Evolutionary conservation across 2,888 invertebrate species (phyloP), one percentile per base, ranked within the genome.

Genomic region (Cacoxenus indagator): DNA sequence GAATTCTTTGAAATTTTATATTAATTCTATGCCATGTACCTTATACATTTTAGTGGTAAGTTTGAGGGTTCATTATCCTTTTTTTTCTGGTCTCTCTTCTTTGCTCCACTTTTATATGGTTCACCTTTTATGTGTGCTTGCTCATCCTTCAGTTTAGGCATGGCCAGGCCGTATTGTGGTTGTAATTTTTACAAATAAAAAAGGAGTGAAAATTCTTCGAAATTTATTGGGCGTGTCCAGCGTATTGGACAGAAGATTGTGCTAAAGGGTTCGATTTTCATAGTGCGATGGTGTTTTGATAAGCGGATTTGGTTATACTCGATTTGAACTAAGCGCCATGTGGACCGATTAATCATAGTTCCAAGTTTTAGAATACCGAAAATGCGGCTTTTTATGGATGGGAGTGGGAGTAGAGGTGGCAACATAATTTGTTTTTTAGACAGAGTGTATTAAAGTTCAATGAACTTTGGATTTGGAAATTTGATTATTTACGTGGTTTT

Each of bases 221-320:
- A 82, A 81, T 84, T 82, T 80, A 75, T 80, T 78, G 77, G 84
- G 83, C 77, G 82, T 84, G 84, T 78, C 83, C 75, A 68, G 73
- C 73, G 70, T 70, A 79, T 78, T 79, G 76, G 79, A 8, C 8
- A 51, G 5, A 19, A 4, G 4, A 59, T n/a, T n/a, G n/a, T 8
- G n/a, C 3, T 17, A 59, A 55, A 55, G 27, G 27, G 55, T 55
- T 55, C 55, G 17, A 14, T 4, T 29, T 17, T 29, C n/a, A 65
- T 65, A 65, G 19, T 54, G 48, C 19, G 64, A 64, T 64, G 14
- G 26, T 62, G 62, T 62, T 62, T 64, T 64, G 64, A 64, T 64
- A 64, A 48, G 64, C 46, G 64, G 46, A 27, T 45, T 24, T 22
- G 22, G 17, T 57, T 57, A 29, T 57, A 9, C 46, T 46, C 14